Evolutionary conservation across 2,888 invertebrate species (phyloP).

Genomic region (Stramonita haemastoma): DNA sequence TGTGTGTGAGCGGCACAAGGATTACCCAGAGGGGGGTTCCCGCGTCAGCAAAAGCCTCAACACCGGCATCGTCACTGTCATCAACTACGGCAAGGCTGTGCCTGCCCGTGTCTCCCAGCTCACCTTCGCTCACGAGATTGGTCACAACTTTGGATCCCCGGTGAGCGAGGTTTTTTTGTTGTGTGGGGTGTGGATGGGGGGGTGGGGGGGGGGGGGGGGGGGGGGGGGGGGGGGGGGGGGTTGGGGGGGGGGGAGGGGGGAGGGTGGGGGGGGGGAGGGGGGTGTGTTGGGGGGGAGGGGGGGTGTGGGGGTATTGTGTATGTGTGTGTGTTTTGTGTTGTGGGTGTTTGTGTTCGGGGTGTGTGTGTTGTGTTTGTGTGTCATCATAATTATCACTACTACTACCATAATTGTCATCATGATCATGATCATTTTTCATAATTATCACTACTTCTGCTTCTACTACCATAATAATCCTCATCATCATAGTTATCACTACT

Average conservation of each 20-base stretch:
- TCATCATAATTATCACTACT: background rate
- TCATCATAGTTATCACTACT: too few relatives aligned
- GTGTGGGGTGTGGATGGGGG: too few relatives aligned
- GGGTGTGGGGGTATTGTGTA: background rate
- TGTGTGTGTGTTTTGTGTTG: background rate
- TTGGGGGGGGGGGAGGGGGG: too few relatives aligned
- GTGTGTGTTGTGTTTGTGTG: too few relatives aligned
- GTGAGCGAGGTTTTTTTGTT: constrained; percentile 61
- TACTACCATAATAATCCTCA: too few relatives aligned
- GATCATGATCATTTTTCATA: too few relatives aligned
- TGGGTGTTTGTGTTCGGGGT: too few relatives aligned
- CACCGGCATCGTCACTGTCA: constrained; percentile 98
- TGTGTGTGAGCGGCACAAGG: constrained; percentile 98
- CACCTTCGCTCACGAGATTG: constrained; percentile 98
- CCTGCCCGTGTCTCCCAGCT: constrained; percentile 98
- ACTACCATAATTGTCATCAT: too few relatives aligned
- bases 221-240: too few relatives aligned
- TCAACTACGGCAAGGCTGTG: constrained; percentile 97
- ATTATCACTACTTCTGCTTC: too few relatives aligned
- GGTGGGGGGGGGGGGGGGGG: too few relatives aligned
- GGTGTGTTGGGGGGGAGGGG: background rate
- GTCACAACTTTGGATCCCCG: constrained; percentile 94
- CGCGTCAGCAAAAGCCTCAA: constrained; percentile 96
- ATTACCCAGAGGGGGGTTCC: constrained; percentile 90
- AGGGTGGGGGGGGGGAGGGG: background rate